phyloP scores from a whole-genome alignment of 2,113 vertebrate species.

The Archocentrus centrarchus region DNA sequence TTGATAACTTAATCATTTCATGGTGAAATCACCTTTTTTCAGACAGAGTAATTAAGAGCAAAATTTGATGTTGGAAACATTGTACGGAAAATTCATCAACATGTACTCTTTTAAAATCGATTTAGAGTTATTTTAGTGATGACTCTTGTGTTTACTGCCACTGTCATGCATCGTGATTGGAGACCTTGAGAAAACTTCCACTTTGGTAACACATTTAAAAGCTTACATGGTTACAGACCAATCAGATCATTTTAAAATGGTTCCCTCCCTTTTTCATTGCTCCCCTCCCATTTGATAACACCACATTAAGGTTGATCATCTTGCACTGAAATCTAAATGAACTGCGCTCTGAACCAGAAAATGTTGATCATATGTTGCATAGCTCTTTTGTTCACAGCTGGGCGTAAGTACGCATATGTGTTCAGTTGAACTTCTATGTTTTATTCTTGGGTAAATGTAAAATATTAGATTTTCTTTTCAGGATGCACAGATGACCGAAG shows the following conservation, averaged over 20 bases:
- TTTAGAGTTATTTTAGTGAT: neutral
- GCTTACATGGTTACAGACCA: neutral
- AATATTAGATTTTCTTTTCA: neutral
- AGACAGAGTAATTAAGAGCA: fast-evolving
- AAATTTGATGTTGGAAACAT: neutral
- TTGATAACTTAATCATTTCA: fast-evolving
- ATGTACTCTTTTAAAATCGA: fast-evolving
- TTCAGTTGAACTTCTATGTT: neutral
- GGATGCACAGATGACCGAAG: conserved; percentile 9
- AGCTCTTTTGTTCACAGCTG: fast-evolving
- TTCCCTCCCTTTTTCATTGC: neutral
- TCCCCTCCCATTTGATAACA: neutral
- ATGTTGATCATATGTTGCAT: neutral
- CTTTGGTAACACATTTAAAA: neutral
- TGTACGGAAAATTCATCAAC: no score
- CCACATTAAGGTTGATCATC: fast-evolving
- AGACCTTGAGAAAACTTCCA: neutral
- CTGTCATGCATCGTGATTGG: neutral
- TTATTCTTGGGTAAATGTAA: neutral
- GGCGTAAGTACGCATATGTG: fast-evolving
- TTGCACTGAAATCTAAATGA: neutral
- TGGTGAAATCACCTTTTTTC: neutral
- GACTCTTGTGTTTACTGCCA: fast-evolving
- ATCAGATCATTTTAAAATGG: neutral
- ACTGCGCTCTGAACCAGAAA: fast-evolving